These are phyloP conservation scores for Brachypodius melanocephalos DNA, from an alignment of 2,113 vertebrate genomes.

Conservation along the genomic window DNA sequence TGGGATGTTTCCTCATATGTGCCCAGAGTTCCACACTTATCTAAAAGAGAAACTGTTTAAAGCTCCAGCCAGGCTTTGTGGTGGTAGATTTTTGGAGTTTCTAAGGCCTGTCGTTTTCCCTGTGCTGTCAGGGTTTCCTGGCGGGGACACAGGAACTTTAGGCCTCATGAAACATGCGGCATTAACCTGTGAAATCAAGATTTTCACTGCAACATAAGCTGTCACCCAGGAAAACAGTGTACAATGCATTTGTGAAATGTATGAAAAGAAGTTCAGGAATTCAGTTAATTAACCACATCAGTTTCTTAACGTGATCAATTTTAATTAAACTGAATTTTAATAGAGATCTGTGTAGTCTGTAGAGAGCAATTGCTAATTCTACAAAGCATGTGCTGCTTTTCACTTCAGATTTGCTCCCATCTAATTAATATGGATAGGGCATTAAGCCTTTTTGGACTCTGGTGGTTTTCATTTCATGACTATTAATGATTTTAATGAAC, in stretches of 20 bases:
- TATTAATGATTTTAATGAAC: constrained; percentile 99
- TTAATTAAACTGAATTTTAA: constrained; percentile 99
- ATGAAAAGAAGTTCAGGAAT: constrained; percentile 88
- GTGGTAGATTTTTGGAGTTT: neutral
- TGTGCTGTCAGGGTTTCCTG: neutral
- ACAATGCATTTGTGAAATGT: constrained; percentile 85
- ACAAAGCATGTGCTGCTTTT: constrained; percentile 89
- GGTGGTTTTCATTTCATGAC: constrained; percentile 99
- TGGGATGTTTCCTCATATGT: rapidly evolving
- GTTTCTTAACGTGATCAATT: constrained; percentile 99
- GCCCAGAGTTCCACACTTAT: neutral
- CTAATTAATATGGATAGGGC: constrained; percentile 99
- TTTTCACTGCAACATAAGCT: constrained; percentile 64
- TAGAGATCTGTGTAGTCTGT: constrained; percentile 89
- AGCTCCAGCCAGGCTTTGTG: neutral
- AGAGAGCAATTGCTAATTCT: constrained; percentile 88
- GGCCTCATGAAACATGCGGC: constrained; percentile 44
- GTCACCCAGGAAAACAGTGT: constrained; percentile 78
- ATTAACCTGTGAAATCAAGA: constrained; percentile 76
- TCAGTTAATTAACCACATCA: constrained; percentile 99
- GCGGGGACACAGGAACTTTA: neutral
- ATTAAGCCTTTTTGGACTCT: constrained; percentile 99
- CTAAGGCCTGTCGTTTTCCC: neutral
- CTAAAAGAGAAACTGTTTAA: neutral
- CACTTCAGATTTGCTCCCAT: constrained; percentile 94